Evolutionary conservation across 2,113 vertebrate species (phyloP).

Genomic region (Bubo blakistoni): DNA sequence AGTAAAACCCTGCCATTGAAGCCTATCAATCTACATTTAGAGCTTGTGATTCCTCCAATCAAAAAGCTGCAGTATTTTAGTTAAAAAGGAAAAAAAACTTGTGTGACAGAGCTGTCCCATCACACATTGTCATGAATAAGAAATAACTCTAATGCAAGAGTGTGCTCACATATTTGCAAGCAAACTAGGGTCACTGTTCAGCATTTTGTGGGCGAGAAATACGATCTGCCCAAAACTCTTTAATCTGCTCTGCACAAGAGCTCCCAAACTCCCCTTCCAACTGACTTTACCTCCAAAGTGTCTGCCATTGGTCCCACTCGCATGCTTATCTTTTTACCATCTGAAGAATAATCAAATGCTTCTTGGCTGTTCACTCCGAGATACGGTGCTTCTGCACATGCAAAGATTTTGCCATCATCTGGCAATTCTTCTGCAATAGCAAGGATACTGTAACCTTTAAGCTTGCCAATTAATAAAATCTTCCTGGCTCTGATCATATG

Average conservation of each 20-base stretch:
- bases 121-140: background rate
- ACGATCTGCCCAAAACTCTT: background rate
- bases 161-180: background rate
- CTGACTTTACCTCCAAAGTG: constrained; percentile 67
- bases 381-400: constrained; percentile 61
- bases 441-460: constrained; percentile 70
- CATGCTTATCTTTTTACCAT: constrained; percentile 72
- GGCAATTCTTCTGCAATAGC: constrained; percentile 73
- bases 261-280: background rate
- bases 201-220: background rate
- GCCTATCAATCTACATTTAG: rapidly evolving
- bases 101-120: background rate
- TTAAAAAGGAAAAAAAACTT: background rate
- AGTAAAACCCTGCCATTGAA: background rate
- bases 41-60: background rate
- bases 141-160: background rate
- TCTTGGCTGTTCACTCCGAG: constrained; percentile 72
- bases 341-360: constrained; percentile 71
- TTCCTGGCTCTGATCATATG: constrained; percentile 66
- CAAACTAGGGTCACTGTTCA: background rate
- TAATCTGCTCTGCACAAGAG: background rate
- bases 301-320: constrained; percentile 68
- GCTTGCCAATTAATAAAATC: constrained; percentile 73
- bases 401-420: constrained; percentile 69
- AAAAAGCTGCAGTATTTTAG: background rate